Conservation (phyloP, 2,113 vertebrate genomes). For the Epinephelus moara region DNA sequence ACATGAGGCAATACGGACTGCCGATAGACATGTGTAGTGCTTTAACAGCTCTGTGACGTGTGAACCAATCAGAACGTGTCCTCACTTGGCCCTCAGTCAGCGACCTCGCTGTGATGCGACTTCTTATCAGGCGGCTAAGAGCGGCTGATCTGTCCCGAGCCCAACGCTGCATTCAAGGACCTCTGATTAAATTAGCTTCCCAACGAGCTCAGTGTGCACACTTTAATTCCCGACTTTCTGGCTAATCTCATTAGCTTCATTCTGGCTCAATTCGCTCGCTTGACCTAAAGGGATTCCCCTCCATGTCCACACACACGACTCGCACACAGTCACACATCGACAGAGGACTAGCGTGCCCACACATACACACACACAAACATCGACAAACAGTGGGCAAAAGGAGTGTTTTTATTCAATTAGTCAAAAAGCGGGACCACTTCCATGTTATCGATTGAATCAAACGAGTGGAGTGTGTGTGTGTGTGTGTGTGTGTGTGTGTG, state of each 20-base stretch:
- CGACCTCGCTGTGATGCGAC: slow-evolving; percentile 4
- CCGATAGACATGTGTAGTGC: not conserved
- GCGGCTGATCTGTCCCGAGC: slow-evolving; percentile 43
- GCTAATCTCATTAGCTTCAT: slow-evolving; percentile 65
- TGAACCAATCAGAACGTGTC: slow-evolving; percentile 7
- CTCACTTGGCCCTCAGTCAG: not conserved
- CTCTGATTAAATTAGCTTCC: slow-evolving; percentile 64
- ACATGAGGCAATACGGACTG: not conserved
- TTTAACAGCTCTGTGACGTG: not conserved
- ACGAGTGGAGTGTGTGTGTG: not conserved
- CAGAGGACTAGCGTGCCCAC: not conserved
- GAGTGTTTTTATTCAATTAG: slow-evolving; percentile 22
- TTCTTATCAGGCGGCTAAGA: slow-evolving; percentile 23
- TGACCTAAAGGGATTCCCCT: slow-evolving; percentile 42
- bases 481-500: not conserved
- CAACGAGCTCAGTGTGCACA: slow-evolving; percentile 53
- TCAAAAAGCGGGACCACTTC: not conserved
- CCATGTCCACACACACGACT: not conserved
- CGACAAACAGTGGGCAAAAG: not conserved
- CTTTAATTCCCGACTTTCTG: slow-evolving; percentile 59
- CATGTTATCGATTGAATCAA: not conserved
- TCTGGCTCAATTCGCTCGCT: slow-evolving; percentile 20
- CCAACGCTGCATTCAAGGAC: slow-evolving; percentile 26
- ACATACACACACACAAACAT: not conserved
- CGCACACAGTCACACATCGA: not conserved